Conservation (phyloP, 1,140 invertebrate genomes). For the Drosophila eugracilis region DNA sequence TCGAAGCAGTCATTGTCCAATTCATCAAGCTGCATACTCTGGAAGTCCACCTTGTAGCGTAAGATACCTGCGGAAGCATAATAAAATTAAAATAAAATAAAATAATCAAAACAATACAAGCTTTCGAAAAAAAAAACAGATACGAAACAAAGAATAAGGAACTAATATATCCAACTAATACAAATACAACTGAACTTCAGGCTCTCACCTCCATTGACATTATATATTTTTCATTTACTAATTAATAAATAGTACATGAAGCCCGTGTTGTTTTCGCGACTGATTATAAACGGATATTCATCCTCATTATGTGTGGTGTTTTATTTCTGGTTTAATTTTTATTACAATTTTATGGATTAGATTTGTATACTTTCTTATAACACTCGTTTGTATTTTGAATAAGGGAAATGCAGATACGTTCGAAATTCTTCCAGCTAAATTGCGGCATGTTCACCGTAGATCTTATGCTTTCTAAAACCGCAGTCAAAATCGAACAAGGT, state of each 20-base stretch:
- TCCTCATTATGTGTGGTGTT: conserved; percentile 44
- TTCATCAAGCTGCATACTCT: conserved; percentile 96
- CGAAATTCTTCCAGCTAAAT: conserved; percentile 32
- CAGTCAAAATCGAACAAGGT: conserved; percentile 14
- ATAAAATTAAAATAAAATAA: conserved; percentile 12
- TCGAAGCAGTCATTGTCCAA: conserved; percentile 93
- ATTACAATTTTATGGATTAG: conserved; percentile 61
- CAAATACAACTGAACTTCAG: background rate
- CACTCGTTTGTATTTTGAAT: conserved; percentile 46
- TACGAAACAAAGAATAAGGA: background rate
- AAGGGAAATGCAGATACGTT: conserved; percentile 52
- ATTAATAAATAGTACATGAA: conserved; percentile 6
- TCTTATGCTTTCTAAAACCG: conserved; percentile 5
- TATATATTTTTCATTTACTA: conserved; percentile 5
- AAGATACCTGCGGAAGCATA: conserved; percentile 87
- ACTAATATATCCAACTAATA: background rate
- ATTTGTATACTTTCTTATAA: conserved; percentile 56
- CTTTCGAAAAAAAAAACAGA: conserved; percentile 9
- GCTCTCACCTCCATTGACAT: conserved; percentile 24
- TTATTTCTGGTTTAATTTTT: conserved; percentile 53
- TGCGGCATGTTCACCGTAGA: conserved; percentile 10
- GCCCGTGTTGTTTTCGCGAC: background rate
- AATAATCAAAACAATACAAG: background rate
- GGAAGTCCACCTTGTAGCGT: conserved; percentile 99
- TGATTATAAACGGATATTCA: background rate